Evolutionary conservation across 2,113 vertebrate species (phyloP).

Genomic region (Hemiprocne comata): DNA sequence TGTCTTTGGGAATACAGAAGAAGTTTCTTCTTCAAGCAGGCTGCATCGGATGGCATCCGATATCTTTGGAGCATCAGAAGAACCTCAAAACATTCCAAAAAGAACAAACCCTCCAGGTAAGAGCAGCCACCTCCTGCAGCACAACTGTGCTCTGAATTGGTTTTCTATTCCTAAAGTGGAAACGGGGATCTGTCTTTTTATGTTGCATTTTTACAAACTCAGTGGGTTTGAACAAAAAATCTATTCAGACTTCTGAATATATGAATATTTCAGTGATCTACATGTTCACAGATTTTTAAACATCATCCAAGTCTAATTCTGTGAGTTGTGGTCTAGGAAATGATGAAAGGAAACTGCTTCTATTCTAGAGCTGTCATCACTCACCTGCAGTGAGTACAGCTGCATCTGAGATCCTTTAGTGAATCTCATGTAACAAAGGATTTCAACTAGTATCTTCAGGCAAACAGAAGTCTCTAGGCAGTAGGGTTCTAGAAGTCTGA

Average conservation of each 20-base stretch:
- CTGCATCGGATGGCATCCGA: constrained; percentile 89
- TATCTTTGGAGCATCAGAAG: constrained; percentile 86
- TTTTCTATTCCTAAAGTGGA: background rate
- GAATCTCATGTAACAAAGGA: background rate
- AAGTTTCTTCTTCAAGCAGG: constrained; percentile 74
- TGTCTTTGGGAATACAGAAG: constrained; percentile 85
- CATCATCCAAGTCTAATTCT: background rate
- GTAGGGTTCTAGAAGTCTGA: background rate
- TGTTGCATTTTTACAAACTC: background rate
- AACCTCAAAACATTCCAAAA: constrained; percentile 79
- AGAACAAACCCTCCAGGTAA: constrained; percentile 94
- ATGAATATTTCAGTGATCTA: background rate
- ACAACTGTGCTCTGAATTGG: background rate
- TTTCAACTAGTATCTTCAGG: background rate
- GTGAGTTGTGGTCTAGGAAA: background rate
- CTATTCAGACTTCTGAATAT: background rate
- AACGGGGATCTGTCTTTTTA: background rate
- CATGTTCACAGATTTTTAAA: background rate
- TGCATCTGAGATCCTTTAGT: background rate
- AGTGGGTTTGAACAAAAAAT: background rate
- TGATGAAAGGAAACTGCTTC: background rate
- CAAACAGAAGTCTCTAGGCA: background rate
- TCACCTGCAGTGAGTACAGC: background rate
- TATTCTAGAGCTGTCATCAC: background rate
- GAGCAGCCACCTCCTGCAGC: background rate